phyloP scores from a whole-genome alignment of 2,797 vertebrate species.

The Trichosurus vulpecula region DNA sequence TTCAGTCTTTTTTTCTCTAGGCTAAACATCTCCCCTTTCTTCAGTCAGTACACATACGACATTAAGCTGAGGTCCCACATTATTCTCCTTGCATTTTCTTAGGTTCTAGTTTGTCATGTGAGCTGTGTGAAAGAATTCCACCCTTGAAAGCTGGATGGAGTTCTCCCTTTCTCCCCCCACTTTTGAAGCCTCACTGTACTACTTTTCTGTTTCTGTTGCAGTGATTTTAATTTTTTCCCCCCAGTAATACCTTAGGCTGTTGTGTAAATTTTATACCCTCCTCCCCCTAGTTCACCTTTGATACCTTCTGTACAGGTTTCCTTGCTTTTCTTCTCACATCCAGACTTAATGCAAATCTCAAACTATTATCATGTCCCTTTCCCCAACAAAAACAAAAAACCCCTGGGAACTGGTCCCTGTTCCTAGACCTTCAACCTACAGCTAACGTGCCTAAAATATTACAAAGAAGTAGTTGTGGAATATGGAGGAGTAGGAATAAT shows the following conservation, averaged over 20 bases:
- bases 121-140: neutral
- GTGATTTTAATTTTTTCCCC: neutral
- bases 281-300: neutral
- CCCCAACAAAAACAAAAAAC: neutral
- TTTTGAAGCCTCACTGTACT: neutral
- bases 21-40: neutral
- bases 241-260: neutral
- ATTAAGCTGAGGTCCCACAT: neutral
- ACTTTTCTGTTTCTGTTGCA: slow-evolving; percentile 9
- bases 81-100: neutral
- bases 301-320: neutral
- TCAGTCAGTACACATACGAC: neutral
- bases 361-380: neutral
- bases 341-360: neutral
- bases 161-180: neutral
- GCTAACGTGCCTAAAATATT: neutral
- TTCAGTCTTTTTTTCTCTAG: neutral
- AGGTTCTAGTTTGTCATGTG: neutral
- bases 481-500: neutral
- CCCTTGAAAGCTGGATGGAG: slow-evolving; percentile 15
- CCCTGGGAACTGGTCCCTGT: neutral
- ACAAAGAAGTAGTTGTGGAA: neutral
- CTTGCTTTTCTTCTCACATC: neutral
- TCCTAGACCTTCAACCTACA: neutral
- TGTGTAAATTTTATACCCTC: neutral